Conservation (phyloP, 35 echinoderm and acorn worm genomes). For the Apostichopus parvimensis region DNA sequence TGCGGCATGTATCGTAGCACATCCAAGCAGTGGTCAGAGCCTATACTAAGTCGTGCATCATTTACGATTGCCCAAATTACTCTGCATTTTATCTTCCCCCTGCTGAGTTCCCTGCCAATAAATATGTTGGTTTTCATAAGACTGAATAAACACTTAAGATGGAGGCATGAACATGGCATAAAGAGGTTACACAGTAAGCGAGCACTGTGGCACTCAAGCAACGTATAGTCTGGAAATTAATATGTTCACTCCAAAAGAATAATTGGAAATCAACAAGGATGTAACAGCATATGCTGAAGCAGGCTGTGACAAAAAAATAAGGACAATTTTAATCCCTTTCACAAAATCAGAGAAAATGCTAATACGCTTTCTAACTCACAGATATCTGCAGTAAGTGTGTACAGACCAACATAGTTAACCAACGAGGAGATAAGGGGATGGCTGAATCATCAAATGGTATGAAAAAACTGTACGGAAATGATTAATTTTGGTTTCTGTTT, state of each 20-base stretch:
- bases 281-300: no score
- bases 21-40: background rate
- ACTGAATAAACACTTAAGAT: constrained; percentile 16
- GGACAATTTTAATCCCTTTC: no score
- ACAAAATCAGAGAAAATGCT: no score
- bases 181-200: no score
- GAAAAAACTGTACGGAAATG: background rate
- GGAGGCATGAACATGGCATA: background rate
- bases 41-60: background rate
- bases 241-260: no score
- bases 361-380: no score
- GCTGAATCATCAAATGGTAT: background rate
- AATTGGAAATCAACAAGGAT: no score
- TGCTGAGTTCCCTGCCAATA: background rate
- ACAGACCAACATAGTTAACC: background rate
- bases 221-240: no score
- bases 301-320: no score
- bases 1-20: background rate
- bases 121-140: background rate
- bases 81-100: background rate
- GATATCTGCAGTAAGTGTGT: no score
- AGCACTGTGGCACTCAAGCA: no score
- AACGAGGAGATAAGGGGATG: background rate
- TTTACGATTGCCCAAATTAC: background rate
- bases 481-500: background rate